Conservation (phyloP, 2,113 vertebrate species). For the Lycocorax pyrrhopterus region DNA sequence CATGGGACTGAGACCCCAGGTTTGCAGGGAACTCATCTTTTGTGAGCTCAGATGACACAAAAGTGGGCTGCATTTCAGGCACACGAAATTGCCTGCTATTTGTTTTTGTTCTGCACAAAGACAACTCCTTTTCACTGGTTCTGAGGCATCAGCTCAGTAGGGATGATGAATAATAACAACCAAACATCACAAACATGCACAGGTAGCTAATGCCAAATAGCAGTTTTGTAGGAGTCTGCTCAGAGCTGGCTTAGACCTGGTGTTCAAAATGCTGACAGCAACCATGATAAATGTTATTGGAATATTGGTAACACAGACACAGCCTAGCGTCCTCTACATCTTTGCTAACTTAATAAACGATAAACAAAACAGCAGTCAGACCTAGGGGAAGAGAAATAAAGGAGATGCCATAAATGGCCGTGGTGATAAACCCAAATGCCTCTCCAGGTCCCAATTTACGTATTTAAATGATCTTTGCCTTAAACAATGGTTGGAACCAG, state of each 20-base stretch:
- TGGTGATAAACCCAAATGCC: neutral
- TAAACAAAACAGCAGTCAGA: neutral
- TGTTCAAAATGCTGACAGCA: neutral
- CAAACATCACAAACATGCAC: neutral
- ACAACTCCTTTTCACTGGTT: neutral
- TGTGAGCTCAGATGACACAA: neutral
- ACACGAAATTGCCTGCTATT: neutral
- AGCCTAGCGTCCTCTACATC: neutral
- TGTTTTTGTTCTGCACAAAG: neutral
- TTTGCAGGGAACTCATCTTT: neutral
- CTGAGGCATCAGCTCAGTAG: neutral
- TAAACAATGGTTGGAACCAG: neutral
- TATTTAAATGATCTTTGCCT: neutral
- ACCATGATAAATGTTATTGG: fast-evolving
- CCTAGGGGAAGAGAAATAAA: neutral
- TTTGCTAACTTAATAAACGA: neutral
- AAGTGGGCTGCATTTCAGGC: neutral
- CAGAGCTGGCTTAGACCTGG: neutral
- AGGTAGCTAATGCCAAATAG: neutral
- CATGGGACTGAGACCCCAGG: neutral
- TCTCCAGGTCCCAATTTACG: neutral
- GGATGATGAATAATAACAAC: neutral
- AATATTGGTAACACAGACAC: neutral
- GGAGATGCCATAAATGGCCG: neutral
- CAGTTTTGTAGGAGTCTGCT: neutral